phyloP scores from a whole-genome alignment of 2,113 vertebrate species.

The Vicugna pacos region DNA sequence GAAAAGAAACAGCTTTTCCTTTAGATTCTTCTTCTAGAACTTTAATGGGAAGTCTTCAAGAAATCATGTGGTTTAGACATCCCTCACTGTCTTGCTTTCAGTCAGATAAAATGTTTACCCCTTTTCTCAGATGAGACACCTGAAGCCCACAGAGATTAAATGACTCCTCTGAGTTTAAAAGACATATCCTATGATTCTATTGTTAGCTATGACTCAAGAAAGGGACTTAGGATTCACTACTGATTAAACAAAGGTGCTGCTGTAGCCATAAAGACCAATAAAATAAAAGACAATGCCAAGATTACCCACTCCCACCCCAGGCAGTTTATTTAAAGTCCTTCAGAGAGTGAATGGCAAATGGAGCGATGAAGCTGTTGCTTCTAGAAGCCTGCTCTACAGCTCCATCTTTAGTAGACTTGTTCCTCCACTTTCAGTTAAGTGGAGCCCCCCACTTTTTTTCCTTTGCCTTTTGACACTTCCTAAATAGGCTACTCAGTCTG shows the following conservation, averaged over 20 bases:
- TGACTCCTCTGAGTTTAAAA: neutral
- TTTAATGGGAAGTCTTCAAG: neutral
- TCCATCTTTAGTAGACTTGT: neutral
- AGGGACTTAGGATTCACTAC: neutral
- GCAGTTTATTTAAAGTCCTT: neutral
- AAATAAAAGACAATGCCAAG: neutral
- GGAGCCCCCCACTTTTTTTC: neutral
- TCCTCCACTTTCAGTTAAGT: neutral
- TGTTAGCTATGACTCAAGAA: constrained; percentile 1
- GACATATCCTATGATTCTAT: neutral
- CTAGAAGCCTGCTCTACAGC: neutral
- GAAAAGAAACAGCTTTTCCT: constrained; percentile 21
- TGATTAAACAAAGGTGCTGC: neutral
- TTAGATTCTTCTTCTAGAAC: constrained; percentile 31
- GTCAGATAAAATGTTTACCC: neutral
- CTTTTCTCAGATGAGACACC: neutral
- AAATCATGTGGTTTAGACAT: neutral
- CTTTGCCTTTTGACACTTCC: neutral
- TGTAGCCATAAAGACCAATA: neutral
- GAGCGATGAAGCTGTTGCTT: neutral
- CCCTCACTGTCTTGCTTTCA: neutral
- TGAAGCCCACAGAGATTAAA: neutral
- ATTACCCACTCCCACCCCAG: neutral
- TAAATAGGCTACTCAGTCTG: neutral
- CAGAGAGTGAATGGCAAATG: neutral